Evolutionary conservation across 2,797 vertebrate species (phyloP), one percentile per base, ranked within the genome.

Genomic region (Lagorchestes hirsutus): DNA sequence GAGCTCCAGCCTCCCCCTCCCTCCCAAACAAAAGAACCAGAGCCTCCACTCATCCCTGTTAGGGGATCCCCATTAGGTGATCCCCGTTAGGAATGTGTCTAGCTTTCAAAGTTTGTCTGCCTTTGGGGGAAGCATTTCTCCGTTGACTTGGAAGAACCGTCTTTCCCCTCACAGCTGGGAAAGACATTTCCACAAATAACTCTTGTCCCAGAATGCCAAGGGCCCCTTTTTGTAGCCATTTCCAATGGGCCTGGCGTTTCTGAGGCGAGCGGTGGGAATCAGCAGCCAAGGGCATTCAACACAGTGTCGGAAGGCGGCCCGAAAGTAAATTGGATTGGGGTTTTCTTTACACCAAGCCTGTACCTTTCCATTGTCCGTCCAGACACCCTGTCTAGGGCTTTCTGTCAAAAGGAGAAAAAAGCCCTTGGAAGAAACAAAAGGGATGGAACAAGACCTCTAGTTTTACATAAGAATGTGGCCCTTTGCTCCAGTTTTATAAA

Each of bases 391-490:
- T 95, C 92, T 93, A 55, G 96, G 87, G 31, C 94, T 31, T 97
- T 91, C 27, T 96, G 94, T 98, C 94, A 95, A 97, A 97, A 94
- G 96, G 94, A 95, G 94, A 92, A 31, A 92, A 16, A 93, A 97
- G 92, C 82, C 74, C 18, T 1, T 22, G 2, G 93, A 18, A 31
- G 55, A 91, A 67, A 59, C 59, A 95, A 94, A 96, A 97, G 95
- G 96, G 91, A 95, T 96, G 95, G 95, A 97, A 95, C 59, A 91
- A 93, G 96, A 98, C 97, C 94, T 96, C 96, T 96, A 57, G 31
- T 97, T 98, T 97, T 98, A 97, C 96, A 95, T 96, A 94, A 98
- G 95, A 98, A 97, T 93, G 91, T 96, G 93, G 90, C 97, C 28
- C 55, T 97, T 97, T 82, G 57, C 27, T 96, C 97, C 92, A 74